These are phyloP conservation scores for Dipodomys merriami DNA, from an alignment of 2,113 vertebrate genomes.

Conservation along the genomic window DNA sequence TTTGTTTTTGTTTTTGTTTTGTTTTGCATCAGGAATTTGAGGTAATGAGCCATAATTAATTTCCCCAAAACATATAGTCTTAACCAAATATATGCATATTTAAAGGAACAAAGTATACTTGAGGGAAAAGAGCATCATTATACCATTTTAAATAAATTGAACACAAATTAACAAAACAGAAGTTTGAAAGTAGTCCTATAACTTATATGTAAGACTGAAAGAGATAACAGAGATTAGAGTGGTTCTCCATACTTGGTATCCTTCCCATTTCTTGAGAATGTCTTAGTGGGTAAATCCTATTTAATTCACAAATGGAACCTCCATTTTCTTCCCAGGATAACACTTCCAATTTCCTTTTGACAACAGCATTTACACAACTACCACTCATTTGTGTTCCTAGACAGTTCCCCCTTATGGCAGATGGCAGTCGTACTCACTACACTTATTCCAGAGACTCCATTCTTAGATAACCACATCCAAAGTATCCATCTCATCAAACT, in stretches of 20 bases:
- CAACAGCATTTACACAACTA: background rate
- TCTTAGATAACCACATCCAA: background rate
- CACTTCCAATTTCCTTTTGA: background rate
- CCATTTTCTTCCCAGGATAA: background rate
- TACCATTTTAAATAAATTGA: constrained; percentile 9
- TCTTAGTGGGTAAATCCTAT: background rate
- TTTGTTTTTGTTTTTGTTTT: too few relatives aligned
- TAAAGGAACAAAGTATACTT: background rate
- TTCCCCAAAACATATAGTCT: constrained; percentile 7
- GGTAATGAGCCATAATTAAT: constrained; percentile 20
- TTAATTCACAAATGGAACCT: background rate
- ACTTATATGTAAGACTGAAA: background rate
- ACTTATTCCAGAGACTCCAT: constrained; percentile 6
- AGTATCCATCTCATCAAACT: background rate
- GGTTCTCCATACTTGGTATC: background rate
- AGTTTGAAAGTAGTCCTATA: background rate
- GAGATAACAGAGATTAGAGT: background rate
- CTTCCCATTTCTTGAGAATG: constrained; percentile 10
- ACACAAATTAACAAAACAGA: background rate
- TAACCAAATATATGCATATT: constrained; percentile 23
- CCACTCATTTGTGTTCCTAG: background rate
- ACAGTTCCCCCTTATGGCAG: background rate
- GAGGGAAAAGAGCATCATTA: background rate
- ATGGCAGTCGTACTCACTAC: background rate
- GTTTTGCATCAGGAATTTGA: constrained; percentile 14